Evolutionary conservation across 2,797 vertebrate genomes (phyloP).

Genomic region (Geotria australis): DNA sequence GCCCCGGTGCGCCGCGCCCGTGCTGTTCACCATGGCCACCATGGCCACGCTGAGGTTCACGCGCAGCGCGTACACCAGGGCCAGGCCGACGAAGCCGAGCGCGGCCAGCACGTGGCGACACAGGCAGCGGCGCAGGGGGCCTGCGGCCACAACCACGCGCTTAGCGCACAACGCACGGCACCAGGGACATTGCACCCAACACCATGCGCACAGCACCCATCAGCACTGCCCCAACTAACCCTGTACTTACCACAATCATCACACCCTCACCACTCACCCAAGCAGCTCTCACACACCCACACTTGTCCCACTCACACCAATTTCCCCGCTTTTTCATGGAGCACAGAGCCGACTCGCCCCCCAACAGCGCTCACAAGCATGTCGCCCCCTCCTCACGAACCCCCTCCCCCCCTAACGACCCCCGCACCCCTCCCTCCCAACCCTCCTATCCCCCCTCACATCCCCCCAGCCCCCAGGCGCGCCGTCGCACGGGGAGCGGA

Average conservation of each 20-base stretch:
- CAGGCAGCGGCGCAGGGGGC: slow-evolving; percentile 18
- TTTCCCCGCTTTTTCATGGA: too few species aligned
- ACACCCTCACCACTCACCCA: too few species aligned
- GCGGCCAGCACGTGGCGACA: slow-evolving; percentile 23
- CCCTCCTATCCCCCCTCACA: slow-evolving; percentile 3
- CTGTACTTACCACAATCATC: too few species aligned
- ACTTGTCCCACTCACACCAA: too few species aligned
- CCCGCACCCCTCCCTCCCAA: slow-evolving; percentile 10
- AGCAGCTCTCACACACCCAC: too few species aligned
- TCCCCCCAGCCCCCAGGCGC: slow-evolving; percentile 2
- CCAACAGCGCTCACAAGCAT: too few species aligned
- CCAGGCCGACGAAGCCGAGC: slow-evolving; percentile 37
- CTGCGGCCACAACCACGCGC: neutral
- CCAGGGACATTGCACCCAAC: neutral
- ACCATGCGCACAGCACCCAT: too few species aligned
- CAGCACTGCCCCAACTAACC: too few species aligned
- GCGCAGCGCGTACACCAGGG: slow-evolving; percentile 31
- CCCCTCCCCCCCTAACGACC: slow-evolving; percentile 10
- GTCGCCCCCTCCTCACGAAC: slow-evolving; percentile 1
- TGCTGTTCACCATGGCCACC: slow-evolving; percentile 40
- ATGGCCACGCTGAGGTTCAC: slow-evolving; percentile 51
- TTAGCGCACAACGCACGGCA: neutral
- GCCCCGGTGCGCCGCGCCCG: neutral
- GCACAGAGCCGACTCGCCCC: too few species aligned
- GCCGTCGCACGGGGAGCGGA: slow-evolving; percentile 1